These are phyloP conservation scores for Stratiomys singularior DNA, from an alignment of 2,888 invertebrate species.

Conservation along the genomic window DNA sequence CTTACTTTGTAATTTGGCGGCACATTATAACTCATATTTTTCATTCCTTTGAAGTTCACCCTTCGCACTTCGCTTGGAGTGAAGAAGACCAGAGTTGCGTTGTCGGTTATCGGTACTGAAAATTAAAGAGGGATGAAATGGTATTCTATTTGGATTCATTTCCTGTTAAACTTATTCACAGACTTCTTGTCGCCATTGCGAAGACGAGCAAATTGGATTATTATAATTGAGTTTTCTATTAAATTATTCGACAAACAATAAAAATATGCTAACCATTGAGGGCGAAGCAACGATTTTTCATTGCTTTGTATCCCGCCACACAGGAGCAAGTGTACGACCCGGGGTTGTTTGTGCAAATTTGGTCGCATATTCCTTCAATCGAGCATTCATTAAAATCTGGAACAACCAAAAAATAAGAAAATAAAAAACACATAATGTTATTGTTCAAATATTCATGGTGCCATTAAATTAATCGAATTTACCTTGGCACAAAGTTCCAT, in stretches of 20 bases:
- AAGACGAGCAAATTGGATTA: too few relatives aligned
- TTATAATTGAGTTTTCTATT: too few relatives aligned
- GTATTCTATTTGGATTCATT: neutral
- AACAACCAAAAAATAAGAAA: neutral
- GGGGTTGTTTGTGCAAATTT: slow-evolving; percentile 75
- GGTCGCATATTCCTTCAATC: slow-evolving; percentile 77
- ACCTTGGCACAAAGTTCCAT: slow-evolving; percentile 72
- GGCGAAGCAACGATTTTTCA: slow-evolving; percentile 72
- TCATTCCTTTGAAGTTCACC: slow-evolving; percentile 69
- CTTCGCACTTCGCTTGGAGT: slow-evolving; percentile 75
- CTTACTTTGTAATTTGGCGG: slow-evolving; percentile 21
- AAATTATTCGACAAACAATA: too few relatives aligned
- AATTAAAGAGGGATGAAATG: slow-evolving; percentile 5
- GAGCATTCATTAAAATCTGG: slow-evolving; percentile 84
- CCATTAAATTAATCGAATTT: slow-evolving; percentile 43
- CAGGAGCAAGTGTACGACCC: slow-evolving; percentile 80
- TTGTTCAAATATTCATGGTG: slow-evolving; percentile 16
- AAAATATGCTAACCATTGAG: slow-evolving; percentile 72
- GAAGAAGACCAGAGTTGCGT: slow-evolving; percentile 75
- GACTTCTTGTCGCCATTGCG: too few relatives aligned
- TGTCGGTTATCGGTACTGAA: slow-evolving; percentile 73
- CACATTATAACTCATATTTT: slow-evolving; percentile 54
- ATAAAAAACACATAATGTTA: neutral
- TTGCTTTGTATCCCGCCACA: slow-evolving; percentile 74
- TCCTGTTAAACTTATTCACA: neutral